Base-by-base conservation (phyloP, 2,888 invertebrate genomes). In the Drosophila paramelanica region DNA sequence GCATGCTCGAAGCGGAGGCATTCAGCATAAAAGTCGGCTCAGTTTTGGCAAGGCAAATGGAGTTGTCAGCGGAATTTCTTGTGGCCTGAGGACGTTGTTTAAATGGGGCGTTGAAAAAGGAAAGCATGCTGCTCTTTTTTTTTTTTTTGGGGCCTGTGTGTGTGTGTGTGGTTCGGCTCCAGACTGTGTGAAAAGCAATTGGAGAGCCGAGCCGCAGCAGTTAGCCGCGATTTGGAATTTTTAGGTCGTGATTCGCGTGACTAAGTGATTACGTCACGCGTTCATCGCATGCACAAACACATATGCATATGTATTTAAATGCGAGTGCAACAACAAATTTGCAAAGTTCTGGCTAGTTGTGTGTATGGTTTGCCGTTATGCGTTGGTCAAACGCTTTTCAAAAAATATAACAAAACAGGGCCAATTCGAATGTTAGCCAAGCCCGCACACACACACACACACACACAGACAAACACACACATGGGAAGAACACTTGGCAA, bases 341-440 rank as follows among this genome's bases (percentile, higher is more conserved):
- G 57, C 25, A 39, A 6, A 20, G 13, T 25, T 38, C 20, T 42
- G 17, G 39, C 25, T 41, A 27, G 55, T 20, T 23, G 45, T 56
- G 23, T 52, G 20, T 33, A 11, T 41, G 17, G 23, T 43, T 7
- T 31, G 23, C 11, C 38, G 60, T 55, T 62, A 47, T 77, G 56
- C 62, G 81, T 64, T 81, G 81, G 66, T 58, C 72, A 71, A 65
- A 67, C 50, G 64, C 43, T 41, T 61, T 43, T 80, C 67, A 57
- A 73, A 66, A 23, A 23, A 68, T 64, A 68, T 43, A 49, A 53
- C 3, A 23, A 68, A 66, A 68, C 46, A 49, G 56, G 73, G 77
- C 58, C 60, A 85, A 83, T 81, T 81, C 79, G 59, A 75, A 67
- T 79, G 71, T 81, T 67, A 70, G 85, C 72, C 79, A 79, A 85